Percentiles rank a stretch among this genome's conserved stretches.
Conservation (phyloP, 2,888 invertebrate genomes). For the Epinotia brunnichana region DNA sequence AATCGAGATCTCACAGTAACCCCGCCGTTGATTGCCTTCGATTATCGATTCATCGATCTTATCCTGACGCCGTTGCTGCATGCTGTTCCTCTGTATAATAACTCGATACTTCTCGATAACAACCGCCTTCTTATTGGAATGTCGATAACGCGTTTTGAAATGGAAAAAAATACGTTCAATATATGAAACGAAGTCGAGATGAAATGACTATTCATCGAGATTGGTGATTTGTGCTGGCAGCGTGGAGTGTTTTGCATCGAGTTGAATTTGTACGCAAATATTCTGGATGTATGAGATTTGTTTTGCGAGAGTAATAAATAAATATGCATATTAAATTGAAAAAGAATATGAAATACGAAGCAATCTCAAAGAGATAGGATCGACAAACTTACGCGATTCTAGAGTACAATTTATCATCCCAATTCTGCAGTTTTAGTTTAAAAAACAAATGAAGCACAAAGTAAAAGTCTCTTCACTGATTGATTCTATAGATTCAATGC, state of each 20-base stretch:
- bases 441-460: neutral
- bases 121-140: constrained; percentile 47
- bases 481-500: neutral
- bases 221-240: constrained; percentile 32
- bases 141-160: constrained; percentile 43
- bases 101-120: constrained; percentile 46
- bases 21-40: constrained; percentile 64
- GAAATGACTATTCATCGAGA: constrained; percentile 42
- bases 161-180: constrained; percentile 44
- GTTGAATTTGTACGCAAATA: constrained; percentile 35
- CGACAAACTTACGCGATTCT: constrained; percentile 13
- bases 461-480: neutral
- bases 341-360: constrained; percentile 8
- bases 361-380: constrained; percentile 21
- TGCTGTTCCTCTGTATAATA: constrained; percentile 46
- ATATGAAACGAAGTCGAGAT: constrained; percentile 37
- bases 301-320: neutral
- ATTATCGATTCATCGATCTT: constrained; percentile 67
- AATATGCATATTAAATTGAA: constrained; percentile 16
- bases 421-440: neutral
- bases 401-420: neutral
- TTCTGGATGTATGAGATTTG: constrained; percentile 6
- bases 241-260: constrained; percentile 29
- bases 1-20: constrained; percentile 39
- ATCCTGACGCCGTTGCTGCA: constrained; percentile 49